Base-by-base conservation (phyloP, 2,797 vertebrate genomes). In the Pseudochirops corinnae region DNA sequence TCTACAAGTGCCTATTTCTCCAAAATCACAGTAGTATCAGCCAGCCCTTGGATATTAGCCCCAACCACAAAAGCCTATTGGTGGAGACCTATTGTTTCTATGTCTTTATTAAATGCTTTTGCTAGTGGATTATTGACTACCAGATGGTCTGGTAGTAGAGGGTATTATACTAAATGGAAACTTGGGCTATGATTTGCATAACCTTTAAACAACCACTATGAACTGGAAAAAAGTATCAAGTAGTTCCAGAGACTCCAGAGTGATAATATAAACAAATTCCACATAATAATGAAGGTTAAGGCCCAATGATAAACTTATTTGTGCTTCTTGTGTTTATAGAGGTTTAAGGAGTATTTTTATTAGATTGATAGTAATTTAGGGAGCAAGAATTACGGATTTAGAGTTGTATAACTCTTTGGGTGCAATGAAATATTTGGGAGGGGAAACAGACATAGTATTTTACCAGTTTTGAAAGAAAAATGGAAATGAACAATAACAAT, bases 371-470 rank as follows among this genome's bases (percentile, higher is more conserved):
- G 9, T 31, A 67, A 67, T 5, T n/a, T 31, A 74, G 26, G 28
- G 24, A 58, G 28, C 57, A 58, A 58, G 26, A 58, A 10, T 26
- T 58, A 58, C 10, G 33, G 33, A 39, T 18, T 39, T n/a, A 74
- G 62, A n/a, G 6, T n/a, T 74, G 62, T 74, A 74, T 74, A 96
- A 39, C 52, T 16, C 96, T 95, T 92, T 46, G 29, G 46, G 50
- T 16, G 16, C 21, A 92, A 26, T 95, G 94, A 29, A 92, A 97
- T 92, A 10, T 82, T n/a, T 96, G 56, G 57, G 57, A 52, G 67
- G 92, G 60, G 10, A 21, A 21, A 21, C 58, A 55, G 12, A 9
- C 56, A 55, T 46, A 91, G 29, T 11, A 29, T n/a, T 92, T 95
- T 97, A 12, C 94, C 10, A 39, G 9, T 94, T 52, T 90, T 94